These are phyloP conservation scores for Darevskia mixta DNA, from an alignment of 2,797 vertebrate species.

Conservation along the genomic window DNA sequence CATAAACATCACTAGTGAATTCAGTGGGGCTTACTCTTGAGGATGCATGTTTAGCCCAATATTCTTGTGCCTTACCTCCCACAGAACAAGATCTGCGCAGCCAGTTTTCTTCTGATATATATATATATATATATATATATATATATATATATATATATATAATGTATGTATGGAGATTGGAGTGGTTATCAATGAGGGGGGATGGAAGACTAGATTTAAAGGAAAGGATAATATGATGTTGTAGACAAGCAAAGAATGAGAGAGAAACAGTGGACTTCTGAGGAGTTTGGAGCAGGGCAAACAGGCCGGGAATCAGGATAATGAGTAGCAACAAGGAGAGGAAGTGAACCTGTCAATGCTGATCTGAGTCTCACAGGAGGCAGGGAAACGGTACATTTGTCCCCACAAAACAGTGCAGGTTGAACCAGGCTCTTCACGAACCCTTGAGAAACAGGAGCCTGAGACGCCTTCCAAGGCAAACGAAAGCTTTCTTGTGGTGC, in stretches of 20 bases:
- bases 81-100: not conserved
- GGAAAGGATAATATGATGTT: slow-evolving; percentile 7
- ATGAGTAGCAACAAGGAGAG: slow-evolving; percentile 34
- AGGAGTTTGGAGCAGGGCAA: not conserved
- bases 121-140: too few relatives aligned
- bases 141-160: too few relatives aligned
- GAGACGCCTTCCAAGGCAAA: slow-evolving; percentile 50
- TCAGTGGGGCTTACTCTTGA: not conserved
- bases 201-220: not conserved
- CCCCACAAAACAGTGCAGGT: slow-evolving; percentile 54
- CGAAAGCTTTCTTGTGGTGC: slow-evolving; percentile 44
- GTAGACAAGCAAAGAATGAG: slow-evolving; percentile 8
- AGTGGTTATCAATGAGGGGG: slow-evolving; percentile 18
- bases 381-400: slow-evolving; percentile 25
- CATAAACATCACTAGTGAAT: not conserved
- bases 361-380: slow-evolving; percentile 38
- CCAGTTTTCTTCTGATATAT: slow-evolving; percentile 25
- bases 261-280: slow-evolving; percentile 16
- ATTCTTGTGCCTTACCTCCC: not conserved
- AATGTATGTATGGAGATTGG: slow-evolving; percentile 12
- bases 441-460: slow-evolving; percentile 29
- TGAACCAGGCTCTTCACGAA: slow-evolving; percentile 47
- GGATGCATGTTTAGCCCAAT: not conserved
- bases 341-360: slow-evolving; percentile 7
- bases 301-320: not conserved